Conservation (phyloP, 2,888 invertebrate species). For the Epicampocera succincta region DNA sequence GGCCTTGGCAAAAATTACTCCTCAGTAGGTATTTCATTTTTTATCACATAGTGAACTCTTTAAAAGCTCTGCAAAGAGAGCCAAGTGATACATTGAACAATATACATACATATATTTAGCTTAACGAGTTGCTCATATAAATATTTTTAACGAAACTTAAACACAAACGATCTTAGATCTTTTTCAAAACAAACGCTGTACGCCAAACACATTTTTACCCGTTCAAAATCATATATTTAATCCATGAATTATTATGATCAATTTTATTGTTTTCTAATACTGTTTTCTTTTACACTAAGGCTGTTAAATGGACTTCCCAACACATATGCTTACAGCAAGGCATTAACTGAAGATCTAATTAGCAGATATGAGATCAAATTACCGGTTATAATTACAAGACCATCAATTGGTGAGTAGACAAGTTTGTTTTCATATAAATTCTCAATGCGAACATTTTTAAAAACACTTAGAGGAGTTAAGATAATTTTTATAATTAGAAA, state of each 20-base stretch:
- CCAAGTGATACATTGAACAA: no score
- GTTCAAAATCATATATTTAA: no score
- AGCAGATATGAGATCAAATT: constrained; percentile 86
- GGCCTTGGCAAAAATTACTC: constrained; percentile 85
- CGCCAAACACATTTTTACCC: no score
- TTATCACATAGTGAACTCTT: no score
- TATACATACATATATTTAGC: no score
- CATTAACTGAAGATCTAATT: constrained; percentile 92
- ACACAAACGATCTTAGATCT: no score
- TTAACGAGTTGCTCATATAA: no score
- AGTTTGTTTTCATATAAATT: not conserved
- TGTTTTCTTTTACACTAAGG: constrained; percentile 78
- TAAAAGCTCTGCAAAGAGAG: no score
- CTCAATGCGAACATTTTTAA: not conserved
- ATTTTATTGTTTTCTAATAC: not conserved
- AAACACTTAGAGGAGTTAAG: not conserved
- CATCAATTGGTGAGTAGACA: constrained; percentile 90
- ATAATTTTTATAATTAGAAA: no score
- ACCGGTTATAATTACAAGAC: constrained; percentile 92
- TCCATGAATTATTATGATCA: no score
- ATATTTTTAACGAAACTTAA: no score
- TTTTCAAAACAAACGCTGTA: no score
- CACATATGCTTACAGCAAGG: constrained; percentile 98
- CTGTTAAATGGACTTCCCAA: constrained; percentile 92
- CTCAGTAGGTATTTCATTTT: constrained; percentile 82